Base-by-base conservation (phyloP, 2,888 invertebrate species). In the Papilio demoleus region DNA sequence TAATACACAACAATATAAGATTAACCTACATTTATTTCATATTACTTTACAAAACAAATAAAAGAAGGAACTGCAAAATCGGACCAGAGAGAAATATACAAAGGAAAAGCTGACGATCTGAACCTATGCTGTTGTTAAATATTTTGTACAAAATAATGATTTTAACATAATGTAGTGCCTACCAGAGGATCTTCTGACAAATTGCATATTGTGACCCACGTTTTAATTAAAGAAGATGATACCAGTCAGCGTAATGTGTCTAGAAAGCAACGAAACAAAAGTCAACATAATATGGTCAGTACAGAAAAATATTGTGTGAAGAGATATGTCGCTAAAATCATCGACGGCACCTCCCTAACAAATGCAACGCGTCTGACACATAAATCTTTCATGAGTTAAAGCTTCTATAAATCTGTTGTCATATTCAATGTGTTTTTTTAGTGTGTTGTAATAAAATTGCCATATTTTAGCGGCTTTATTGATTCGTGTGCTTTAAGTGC, bases 371-470 rank as follows among this genome's bases (percentile, higher is more conserved):
- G 66, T 77, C 70, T 75, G 72, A 61, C 73, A 72, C 60, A 71
- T 86, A 83, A 87, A 88, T 86, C 69, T 84, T 83, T 83, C 85
- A 88, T 87, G 80, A 81, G 77, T 50, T 76, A 71, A 66, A 68
- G 70, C 45, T 60, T 58, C 78, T 76, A 88, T 87, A 83, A 87
- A 88, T 88, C 84, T 82, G 78, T 66, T 72, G 73, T 73, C 71
- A 70, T 74, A 73, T 74, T 75, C 70, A 78, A 74, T 65, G 73
- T 73, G 72, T 73, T 79, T 82, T 84, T 77, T 79, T 74, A 72
- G 72, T 74, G 70, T 71, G 70, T 71, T 76, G 76, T 75, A 79
- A 83, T 83, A 81, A 81, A 78, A 85, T 87, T 80, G 79, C 75
- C 82, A 84, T 81, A 77, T 75, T 75, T 73, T 72, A 72, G 76